Conservation (phyloP, 2,797 vertebrate genomes). For the Carcharodon carcharias region DNA sequence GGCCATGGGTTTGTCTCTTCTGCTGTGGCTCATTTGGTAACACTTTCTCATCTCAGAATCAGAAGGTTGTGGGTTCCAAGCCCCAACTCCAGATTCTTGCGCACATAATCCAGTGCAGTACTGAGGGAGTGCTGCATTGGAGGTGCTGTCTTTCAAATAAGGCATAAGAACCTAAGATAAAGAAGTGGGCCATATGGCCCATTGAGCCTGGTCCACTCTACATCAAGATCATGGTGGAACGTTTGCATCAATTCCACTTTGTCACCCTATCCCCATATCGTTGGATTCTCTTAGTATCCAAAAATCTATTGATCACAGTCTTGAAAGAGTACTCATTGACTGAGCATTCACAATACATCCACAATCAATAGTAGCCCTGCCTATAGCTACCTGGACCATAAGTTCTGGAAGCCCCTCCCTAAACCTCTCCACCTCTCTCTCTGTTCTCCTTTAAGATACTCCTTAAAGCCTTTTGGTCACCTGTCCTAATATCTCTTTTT, state of each 20-base stretch:
- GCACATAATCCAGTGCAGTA: neutral
- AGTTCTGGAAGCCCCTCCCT: neutral
- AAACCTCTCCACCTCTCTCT: neutral
- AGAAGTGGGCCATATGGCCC: neutral
- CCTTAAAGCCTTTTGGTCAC: neutral
- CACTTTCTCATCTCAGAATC: neutral
- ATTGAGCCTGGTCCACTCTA: neutral
- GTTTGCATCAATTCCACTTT: too few species aligned
- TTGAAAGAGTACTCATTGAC: neutral
- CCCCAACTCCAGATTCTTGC: neutral
- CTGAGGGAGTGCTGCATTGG: neutral
- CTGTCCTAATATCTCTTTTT: neutral
- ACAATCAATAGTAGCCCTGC: neutral
- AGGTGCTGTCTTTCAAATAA: neutral
- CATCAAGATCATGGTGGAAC: neutral
- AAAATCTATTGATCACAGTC: neutral
- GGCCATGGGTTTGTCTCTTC: neutral
- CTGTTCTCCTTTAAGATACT: neutral
- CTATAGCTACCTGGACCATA: neutral
- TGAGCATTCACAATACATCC: neutral
- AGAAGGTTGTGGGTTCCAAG: neutral
- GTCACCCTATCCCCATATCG: too few species aligned
- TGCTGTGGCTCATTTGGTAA: neutral
- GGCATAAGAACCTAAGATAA: neutral
- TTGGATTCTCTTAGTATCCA: too few species aligned